phyloP scores from a whole-genome alignment of 2,888 invertebrate genomes.

The Orthosia incerta region DNA sequence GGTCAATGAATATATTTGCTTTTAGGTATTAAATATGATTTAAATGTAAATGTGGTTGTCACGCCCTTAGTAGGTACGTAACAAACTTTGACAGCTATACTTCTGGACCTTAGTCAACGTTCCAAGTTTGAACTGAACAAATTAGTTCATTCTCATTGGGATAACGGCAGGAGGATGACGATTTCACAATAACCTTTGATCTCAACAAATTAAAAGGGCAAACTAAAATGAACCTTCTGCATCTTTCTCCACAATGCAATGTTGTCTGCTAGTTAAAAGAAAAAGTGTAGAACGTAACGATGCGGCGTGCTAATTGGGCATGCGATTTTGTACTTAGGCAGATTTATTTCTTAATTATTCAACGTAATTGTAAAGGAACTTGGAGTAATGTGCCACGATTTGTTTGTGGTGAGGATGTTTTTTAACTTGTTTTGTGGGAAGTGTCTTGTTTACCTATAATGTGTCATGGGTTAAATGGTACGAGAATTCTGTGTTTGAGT shows the following conservation, averaged over 20 bases:
- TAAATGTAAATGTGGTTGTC: no score
- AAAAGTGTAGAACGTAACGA: conserved; percentile 81
- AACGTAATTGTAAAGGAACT: conserved; percentile 67
- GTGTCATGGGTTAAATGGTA: no score
- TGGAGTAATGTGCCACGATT: conserved; percentile 52
- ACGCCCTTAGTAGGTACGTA: no score
- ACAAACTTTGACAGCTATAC: no score
- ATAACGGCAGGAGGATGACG: no score
- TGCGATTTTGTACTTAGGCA: conserved; percentile 71
- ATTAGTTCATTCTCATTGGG: no score
- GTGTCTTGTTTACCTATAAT: conserved; percentile 21
- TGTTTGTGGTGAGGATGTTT: conserved; percentile 21
- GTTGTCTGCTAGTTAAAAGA: conserved; percentile 73
- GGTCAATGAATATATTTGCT: no score
- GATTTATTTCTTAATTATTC: conserved; percentile 87
- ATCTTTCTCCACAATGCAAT: background rate
- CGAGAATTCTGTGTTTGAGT: no score
- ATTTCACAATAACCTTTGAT: background rate
- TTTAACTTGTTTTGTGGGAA: conserved; percentile 9
- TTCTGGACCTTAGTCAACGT: no score
- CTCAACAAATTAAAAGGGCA: background rate
- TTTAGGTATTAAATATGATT: no score
- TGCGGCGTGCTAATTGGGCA: conserved; percentile 69
- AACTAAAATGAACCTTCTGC: conserved; percentile 13
- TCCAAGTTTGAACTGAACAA: no score